Evolutionary conservation across 2,113 vertebrate genomes (phyloP).

Genomic region (Athene noctua): DNA sequence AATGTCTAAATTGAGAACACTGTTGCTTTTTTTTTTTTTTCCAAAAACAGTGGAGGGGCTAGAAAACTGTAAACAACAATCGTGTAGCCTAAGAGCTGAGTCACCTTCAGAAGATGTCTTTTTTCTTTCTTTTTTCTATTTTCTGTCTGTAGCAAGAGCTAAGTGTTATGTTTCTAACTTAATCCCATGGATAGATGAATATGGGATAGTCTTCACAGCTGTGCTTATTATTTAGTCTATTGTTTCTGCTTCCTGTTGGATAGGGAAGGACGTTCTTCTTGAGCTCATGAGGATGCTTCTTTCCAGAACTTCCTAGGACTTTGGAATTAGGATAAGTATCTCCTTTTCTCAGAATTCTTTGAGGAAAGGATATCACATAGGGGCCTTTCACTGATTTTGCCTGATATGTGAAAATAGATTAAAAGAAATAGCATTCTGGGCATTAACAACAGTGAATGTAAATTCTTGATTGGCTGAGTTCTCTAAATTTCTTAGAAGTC

Average conservation of each 20-base stretch:
- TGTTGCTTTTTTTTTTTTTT: not conserved
- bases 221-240: not conserved
- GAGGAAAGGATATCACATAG: not conserved
- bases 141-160: not conserved
- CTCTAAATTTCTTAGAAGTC: not conserved
- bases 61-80: not conserved
- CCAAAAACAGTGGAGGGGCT: not conserved
- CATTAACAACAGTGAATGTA: not conserved
- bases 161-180: not conserved
- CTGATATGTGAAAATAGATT: not conserved
- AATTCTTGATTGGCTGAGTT: not conserved
- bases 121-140: not conserved
- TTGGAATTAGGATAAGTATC: not conserved
- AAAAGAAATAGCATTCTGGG: not conserved
- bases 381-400: not conserved
- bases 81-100: not conserved
- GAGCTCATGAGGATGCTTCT: not conserved
- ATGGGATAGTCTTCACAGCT: not conserved
- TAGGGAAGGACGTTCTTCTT: not conserved
- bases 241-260: not conserved
- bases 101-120: not conserved
- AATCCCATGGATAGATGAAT: not conserved
- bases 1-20: not conserved
- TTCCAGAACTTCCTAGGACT: not conserved
- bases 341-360: not conserved